These are phyloP conservation scores for Calliscelio sp. DNA, from an alignment of 2,888 invertebrate genomes.

Conservation along the genomic window DNA sequence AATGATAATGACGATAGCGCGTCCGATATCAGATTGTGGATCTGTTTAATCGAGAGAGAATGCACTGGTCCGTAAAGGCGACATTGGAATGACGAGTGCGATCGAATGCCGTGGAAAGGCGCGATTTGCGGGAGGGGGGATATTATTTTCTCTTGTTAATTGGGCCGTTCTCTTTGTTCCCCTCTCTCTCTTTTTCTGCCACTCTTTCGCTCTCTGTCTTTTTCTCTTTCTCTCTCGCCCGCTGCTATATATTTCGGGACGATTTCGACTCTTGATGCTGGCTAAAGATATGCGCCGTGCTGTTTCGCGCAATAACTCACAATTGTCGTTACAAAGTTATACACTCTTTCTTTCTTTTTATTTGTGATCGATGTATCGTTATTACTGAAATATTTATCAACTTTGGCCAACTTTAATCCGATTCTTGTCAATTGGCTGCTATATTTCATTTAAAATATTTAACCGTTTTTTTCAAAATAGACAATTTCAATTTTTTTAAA, in stretches of 20 bases:
- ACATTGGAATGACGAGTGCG: slow-evolving; percentile 30
- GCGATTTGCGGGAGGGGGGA: slow-evolving; percentile 3
- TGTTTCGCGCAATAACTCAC: slow-evolving; percentile 15
- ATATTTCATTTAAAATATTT: neutral
- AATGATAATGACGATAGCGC: slow-evolving; percentile 31
- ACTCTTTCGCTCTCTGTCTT: too few relatives aligned
- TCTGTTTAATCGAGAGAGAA: slow-evolving; percentile 33
- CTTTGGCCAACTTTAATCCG: neutral
- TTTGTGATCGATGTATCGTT: slow-evolving; percentile 14
- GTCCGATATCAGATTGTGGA: slow-evolving; percentile 27
- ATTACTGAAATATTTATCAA: slow-evolving; percentile 1
- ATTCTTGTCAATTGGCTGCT: neutral
- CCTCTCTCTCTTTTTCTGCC: too few relatives aligned
- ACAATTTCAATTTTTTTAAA: too few relatives aligned
- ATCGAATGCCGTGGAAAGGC: slow-evolving; percentile 36
- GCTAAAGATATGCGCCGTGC: slow-evolving; percentile 43
- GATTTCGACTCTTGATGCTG: slow-evolving; percentile 33
- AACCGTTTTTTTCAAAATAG: too few relatives aligned
- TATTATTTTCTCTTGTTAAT: slow-evolving; percentile 55
- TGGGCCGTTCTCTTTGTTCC: slow-evolving; percentile 54
- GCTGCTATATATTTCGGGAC: slow-evolving; percentile 49
- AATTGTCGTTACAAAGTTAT: neutral
- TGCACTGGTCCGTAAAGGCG: slow-evolving; percentile 40
- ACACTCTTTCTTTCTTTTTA: neutral
- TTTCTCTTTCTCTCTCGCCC: slow-evolving; percentile 38